Evolutionary conservation across 2,888 invertebrate species (phyloP), one percentile per base, ranked within the genome.

Genomic region (Hydraecia micacea): DNA sequence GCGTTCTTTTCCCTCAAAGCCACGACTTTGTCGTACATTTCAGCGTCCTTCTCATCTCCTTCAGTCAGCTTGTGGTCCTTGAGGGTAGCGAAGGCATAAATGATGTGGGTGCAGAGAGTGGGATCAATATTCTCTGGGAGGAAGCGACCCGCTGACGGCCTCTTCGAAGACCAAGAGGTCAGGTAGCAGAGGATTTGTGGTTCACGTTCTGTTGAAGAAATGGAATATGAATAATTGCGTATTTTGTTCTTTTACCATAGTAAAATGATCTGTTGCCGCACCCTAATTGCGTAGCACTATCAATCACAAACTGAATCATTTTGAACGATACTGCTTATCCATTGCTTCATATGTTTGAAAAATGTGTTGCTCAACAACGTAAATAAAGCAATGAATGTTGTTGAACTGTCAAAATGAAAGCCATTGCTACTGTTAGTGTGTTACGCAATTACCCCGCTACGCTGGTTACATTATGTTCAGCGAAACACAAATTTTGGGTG

Each of bases 121-220:
- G 99, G 97, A 92, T 99, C 98, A 63, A 99, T 98, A 93, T 99
- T 98, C 89, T 99, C 99, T 0, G 99, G 99, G 81, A 97, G 97
- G 95, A 99, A 99, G 92, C 98, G 98, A 21, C 99, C 99, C 7
- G 98, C 97, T 75, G 99, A 98, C 0, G 98, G 98, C 75, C 99
- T 97, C 94, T 99, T 99, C 82, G 98, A 98, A 0, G 99, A 99
- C 99, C 99, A 99, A 90, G 99, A 99, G 3, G 99, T 99, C 93
- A 99, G 97, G 95, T 99, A 99, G 95, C 99, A 99, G 91, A 99
- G 98, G 6, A 99, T 98, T 96, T 98, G 98, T 0, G 99, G 98
- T 71, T 98, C 98, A 65, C 99, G 98, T 87, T 97, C 99, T 99
- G 95, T 3, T 93, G 93, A 89, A 87, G 81, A 85, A 77, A 72